phyloP scores from a whole-genome alignment of 1,140 invertebrate genomes.

The Delia radicum region DNA sequence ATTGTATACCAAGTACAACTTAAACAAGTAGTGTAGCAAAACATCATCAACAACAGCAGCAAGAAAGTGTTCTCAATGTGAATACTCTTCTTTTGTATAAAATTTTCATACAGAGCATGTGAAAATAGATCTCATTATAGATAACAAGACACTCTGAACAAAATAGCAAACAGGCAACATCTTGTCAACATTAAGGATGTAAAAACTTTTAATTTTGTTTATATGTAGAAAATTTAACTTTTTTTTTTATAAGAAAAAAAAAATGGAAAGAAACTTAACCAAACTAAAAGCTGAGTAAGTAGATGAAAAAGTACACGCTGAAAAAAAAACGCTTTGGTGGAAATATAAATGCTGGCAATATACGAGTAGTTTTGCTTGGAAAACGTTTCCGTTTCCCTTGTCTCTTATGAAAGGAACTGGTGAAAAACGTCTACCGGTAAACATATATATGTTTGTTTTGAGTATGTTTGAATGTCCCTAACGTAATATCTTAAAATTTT shows the following conservation, averaged over 20 bases:
- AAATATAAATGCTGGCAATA: no score
- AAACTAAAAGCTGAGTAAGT: background rate
- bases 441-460: no score
- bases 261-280: background rate
- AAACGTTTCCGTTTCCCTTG: no score
- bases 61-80: background rate
- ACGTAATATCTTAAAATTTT: no score
- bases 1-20: background rate
- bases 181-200: conserved; percentile 28
- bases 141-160: conserved; percentile 28
- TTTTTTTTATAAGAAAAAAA: background rate
- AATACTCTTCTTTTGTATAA: background rate
- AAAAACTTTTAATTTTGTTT: conserved; percentile 33
- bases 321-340: no score
- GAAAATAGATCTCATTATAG: conserved; percentile 32
- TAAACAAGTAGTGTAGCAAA: background rate
- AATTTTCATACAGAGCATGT: conserved; percentile 2
- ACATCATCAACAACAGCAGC: background rate
- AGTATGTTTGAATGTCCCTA: no score
- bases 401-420: no score
- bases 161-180: conserved; percentile 2
- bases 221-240: conserved; percentile 6
- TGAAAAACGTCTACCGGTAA: no score
- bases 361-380: no score
- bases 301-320: no score